phyloP scores from a whole-genome alignment of 1,140 invertebrate genomes.

The Trachelipus rathkii region DNA sequence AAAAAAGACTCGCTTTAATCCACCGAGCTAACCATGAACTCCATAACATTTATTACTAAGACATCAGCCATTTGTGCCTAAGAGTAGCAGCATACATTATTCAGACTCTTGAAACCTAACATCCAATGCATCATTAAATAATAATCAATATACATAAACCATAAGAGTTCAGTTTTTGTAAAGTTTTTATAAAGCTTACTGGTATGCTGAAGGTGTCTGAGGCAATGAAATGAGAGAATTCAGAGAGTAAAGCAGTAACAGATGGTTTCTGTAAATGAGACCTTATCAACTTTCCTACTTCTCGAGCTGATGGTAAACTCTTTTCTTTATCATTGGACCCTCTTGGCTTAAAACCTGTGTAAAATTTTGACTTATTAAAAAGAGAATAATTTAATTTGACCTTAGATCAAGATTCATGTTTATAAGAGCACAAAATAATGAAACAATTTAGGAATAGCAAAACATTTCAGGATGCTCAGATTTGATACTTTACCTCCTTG shows the following conservation, averaged over 20 bases:
- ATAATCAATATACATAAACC: background rate
- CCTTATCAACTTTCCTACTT: constrained; percentile 33
- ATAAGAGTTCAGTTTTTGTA: background rate
- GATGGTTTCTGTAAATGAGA: constrained; percentile 30
- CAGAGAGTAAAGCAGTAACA: constrained; percentile 28
- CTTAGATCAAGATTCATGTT: background rate
- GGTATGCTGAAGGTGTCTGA: constrained; percentile 41
- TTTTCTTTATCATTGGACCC: constrained; percentile 22
- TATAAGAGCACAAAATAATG: background rate
- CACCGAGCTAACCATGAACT: no score
- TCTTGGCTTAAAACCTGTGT: constrained; percentile 30
- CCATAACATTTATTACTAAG: background rate
- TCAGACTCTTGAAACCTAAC: background rate
- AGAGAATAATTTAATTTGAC: no score
- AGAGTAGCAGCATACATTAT: background rate
- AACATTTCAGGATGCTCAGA: background rate
- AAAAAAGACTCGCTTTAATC: no score
- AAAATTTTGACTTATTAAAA: no score
- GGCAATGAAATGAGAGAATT: constrained; percentile 39
- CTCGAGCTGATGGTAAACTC: constrained; percentile 30
- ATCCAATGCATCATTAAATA: background rate
- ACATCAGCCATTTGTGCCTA: background rate
- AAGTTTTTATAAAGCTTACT: constrained; percentile 7
- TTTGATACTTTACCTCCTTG: constrained; percentile 29
- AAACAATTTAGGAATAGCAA: background rate